Conservation (phyloP, 2,797 vertebrate genomes). For the Brotula barbata region DNA sequence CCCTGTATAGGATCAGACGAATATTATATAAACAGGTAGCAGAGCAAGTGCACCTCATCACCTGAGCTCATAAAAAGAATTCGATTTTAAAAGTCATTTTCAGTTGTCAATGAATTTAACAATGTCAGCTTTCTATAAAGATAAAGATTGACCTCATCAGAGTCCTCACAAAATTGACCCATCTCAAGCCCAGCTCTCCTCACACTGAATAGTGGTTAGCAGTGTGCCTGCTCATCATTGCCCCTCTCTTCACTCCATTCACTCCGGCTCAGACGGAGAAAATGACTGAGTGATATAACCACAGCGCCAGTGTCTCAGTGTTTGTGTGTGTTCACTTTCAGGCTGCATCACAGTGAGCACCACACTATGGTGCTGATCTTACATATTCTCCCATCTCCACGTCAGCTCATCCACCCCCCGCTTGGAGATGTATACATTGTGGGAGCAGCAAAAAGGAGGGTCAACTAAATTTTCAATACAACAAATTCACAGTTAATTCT, state of each 20-base stretch:
- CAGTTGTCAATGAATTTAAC: slow-evolving; percentile 59
- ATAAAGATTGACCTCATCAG: slow-evolving; percentile 48
- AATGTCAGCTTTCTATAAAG: slow-evolving; percentile 49
- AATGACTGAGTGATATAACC: slow-evolving; percentile 59
- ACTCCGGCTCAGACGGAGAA: slow-evolving; percentile 55
- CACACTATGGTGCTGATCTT: slow-evolving; percentile 46
- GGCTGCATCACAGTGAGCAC: slow-evolving; percentile 30
- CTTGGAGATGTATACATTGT: slow-evolving; percentile 31
- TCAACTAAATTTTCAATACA: slow-evolving; percentile 18
- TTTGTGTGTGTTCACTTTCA: slow-evolving; percentile 20
- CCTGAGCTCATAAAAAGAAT: slow-evolving; percentile 27
- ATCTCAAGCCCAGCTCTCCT: slow-evolving; percentile 51
- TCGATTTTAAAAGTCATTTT: slow-evolving; percentile 34
- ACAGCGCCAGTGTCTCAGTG: slow-evolving; percentile 39
- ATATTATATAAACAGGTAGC: slow-evolving; percentile 43
- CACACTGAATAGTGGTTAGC: slow-evolving; percentile 55
- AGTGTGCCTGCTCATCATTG: slow-evolving; percentile 68
- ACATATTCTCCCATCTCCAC: slow-evolving; percentile 53
- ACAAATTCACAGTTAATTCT: slow-evolving; percentile 14
- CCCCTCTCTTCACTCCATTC: slow-evolving; percentile 66
- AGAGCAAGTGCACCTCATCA: slow-evolving; percentile 22
- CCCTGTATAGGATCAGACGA: slow-evolving; percentile 29
- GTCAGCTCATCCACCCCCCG: slow-evolving; percentile 41
- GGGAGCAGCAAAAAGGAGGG: not conserved
- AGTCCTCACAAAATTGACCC: slow-evolving; percentile 55